Evolutionary conservation across 1,140 invertebrate species (phyloP), one percentile per base, ranked within the genome.

Genomic region (Bombus sibiricus): DNA sequence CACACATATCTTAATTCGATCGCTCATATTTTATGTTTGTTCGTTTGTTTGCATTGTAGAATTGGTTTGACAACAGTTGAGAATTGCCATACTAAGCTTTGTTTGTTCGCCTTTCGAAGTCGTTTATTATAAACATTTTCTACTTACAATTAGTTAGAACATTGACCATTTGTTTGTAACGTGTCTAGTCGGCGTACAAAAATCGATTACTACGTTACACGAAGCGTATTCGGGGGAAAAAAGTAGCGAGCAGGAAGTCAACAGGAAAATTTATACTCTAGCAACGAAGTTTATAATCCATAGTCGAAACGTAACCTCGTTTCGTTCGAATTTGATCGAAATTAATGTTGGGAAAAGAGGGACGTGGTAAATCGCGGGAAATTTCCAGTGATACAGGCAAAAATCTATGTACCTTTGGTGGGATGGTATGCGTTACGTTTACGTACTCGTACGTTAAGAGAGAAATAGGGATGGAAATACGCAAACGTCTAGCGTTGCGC

Each of bases 391-490:
- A 53, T 53, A 53, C 47, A 22, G 47, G 47, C 47, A 53, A 77
- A 83, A 83, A 77, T 32, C 8, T 37, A 37, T 53, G 47, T 59
- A 83, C 47, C 32, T 83, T 78, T 59, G 12, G n/a, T 68, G 76
- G 62, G 10, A 43, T 32, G 37, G 15, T 47, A 37, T 25, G 34
- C 34, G 68, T 34, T 62, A 18, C 72, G 53, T 47, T 75, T 68
- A 43, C n/a, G 15, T 57, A 15, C 32, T 41, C 32, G 72, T 47
- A n/a, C 62, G 73, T 71, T 71, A 77, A 72, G 77, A 85, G 83
- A 43, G 76, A 80, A 72, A 80, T 43, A 72, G 68, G 71, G 83
- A 64, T 72, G 77, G 83, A 72, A 85, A 73, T 72, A 80, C 83
- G 41, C 68, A 71, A 47, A 43, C 77, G 76, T 80, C 76, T 62